Conservation (phyloP, 1,140 invertebrate species). For the Trichonephila clavipes region DNA sequence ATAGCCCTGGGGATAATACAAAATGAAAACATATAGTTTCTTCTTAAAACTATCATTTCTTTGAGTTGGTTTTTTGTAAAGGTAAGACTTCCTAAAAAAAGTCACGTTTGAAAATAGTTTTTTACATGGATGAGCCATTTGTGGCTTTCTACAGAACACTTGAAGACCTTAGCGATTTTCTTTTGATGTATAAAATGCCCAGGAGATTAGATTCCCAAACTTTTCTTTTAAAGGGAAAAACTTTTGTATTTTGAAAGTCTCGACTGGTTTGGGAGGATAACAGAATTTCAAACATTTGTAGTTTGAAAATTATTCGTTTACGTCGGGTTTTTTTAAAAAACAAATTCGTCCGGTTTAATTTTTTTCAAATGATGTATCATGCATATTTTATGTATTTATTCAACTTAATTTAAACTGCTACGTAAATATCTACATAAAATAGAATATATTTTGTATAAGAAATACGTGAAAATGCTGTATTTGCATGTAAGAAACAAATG, state of each 20-base stretch:
- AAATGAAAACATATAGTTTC: conserved; percentile 29
- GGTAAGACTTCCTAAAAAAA: background rate
- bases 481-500: too few species aligned
- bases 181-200: conserved; percentile 1
- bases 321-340: too few species aligned
- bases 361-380: too few species aligned
- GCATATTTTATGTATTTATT: too few species aligned
- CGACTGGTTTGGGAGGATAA: background rate
- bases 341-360: too few species aligned
- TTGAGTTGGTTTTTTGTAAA: conserved; percentile 1
- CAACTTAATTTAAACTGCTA: too few species aligned
- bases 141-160: background rate
- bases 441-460: too few species aligned
- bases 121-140: background rate
- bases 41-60: conserved; percentile 18
- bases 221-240: background rate
- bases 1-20: background rate
- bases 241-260: background rate
- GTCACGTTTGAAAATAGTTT: background rate
- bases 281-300: background rate
- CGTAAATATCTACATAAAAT: too few species aligned
- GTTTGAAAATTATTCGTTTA: background rate
- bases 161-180: background rate
- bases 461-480: too few species aligned
- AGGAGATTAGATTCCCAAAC: background rate